These are phyloP conservation scores for Temnothorax rugatulus DNA, from an alignment of 2,888 invertebrate genomes.

Conservation along the genomic window DNA sequence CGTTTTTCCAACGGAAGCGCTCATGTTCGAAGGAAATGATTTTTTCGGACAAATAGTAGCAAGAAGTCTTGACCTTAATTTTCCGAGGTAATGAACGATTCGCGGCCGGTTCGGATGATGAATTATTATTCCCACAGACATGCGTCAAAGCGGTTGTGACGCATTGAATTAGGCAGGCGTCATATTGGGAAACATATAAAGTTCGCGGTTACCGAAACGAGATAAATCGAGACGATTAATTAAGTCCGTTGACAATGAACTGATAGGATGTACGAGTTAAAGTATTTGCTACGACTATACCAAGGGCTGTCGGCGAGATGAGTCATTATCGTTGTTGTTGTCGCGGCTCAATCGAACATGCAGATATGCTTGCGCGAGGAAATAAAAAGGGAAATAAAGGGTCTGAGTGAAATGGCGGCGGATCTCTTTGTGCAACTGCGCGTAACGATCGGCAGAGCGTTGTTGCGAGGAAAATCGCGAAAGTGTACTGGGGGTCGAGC, in stretches of 20 bases:
- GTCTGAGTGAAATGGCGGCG: slow-evolving; percentile 30
- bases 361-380: slow-evolving; percentile 15
- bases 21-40: slow-evolving; percentile 31
- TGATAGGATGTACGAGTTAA: not conserved
- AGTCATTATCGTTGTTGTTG: slow-evolving; percentile 22
- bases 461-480: slow-evolving; percentile 39
- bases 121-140: slow-evolving; percentile 63
- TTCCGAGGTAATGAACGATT: slow-evolving; percentile 46
- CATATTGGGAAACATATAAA: slow-evolving; percentile 24
- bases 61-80: slow-evolving; percentile 52
- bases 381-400: slow-evolving; percentile 41
- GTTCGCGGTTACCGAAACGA: slow-evolving; percentile 9
- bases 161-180: slow-evolving; percentile 59
- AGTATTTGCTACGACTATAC: not conserved
- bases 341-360: slow-evolving; percentile 43
- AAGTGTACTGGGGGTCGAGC: slow-evolving; percentile 18
- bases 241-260: slow-evolving; percentile 50
- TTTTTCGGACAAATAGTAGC: slow-evolving; percentile 65
- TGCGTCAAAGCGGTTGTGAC: slow-evolving; percentile 33
- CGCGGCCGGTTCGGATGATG: slow-evolving; percentile 55
- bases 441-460: slow-evolving; percentile 41
- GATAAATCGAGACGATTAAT: slow-evolving; percentile 63
- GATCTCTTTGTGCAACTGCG: slow-evolving; percentile 47
- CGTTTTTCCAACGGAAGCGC: slow-evolving; percentile 40
- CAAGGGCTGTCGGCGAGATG: not conserved